Evolutionary conservation across 1,140 invertebrate genomes (phyloP).

Genomic region (Cherax destructor): DNA sequence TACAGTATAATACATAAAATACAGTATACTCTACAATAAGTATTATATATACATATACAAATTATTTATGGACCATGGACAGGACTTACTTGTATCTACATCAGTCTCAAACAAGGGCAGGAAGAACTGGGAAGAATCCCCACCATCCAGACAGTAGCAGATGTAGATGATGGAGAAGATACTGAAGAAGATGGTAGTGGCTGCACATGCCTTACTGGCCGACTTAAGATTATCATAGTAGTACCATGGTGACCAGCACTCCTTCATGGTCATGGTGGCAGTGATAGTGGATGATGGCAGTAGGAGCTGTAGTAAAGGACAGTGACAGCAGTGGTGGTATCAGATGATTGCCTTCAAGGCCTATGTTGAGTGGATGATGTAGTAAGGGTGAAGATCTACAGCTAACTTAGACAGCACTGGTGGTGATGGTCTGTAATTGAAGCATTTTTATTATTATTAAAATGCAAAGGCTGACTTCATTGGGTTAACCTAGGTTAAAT

Average conservation of each 20-base stretch:
- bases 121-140: slow-evolving; percentile 90
- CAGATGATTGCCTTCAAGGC: too few species aligned
- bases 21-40: neutral
- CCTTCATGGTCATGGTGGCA: slow-evolving; percentile 77
- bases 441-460: too few species aligned
- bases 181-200: slow-evolving; percentile 79
- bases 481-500: too few species aligned
- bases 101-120: slow-evolving; percentile 92
- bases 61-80: neutral
- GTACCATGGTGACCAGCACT: slow-evolving; percentile 91
- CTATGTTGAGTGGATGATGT: too few species aligned
- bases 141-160: slow-evolving; percentile 86
- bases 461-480: too few species aligned
- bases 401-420: too few species aligned
- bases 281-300: too few species aligned
- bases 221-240: slow-evolving; percentile 87
- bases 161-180: slow-evolving; percentile 70
- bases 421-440: too few species aligned
- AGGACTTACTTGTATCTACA: slow-evolving; percentile 83
- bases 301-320: too few species aligned
- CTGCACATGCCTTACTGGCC: slow-evolving; percentile 85
- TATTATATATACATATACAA: neutral
- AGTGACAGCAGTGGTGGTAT: neutral
- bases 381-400: too few species aligned
- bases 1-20: neutral